These are phyloP conservation scores for Ia io DNA, from an alignment of 2,113 vertebrate genomes.

Conservation along the genomic window DNA sequence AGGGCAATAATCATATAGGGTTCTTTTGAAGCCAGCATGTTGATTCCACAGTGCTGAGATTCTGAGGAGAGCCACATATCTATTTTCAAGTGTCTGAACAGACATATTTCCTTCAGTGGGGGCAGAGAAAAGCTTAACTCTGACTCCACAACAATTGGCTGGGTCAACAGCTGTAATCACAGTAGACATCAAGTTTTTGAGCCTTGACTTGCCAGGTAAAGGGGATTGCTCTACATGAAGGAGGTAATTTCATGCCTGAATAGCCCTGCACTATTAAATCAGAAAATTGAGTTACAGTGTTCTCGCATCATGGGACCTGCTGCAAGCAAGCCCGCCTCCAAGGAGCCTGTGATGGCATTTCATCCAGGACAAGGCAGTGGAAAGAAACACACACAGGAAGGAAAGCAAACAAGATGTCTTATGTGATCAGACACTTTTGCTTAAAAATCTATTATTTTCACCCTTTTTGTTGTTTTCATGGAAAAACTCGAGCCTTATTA, in stretches of 20 bases:
- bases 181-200: constrained; percentile 51
- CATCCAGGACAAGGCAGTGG: background rate
- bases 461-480: background rate
- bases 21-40: background rate
- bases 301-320: background rate
- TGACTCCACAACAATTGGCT: constrained; percentile 45
- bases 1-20: background rate
- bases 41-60: background rate
- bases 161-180: constrained; percentile 61
- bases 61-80: background rate
- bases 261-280: constrained; percentile 66
- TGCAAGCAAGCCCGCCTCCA: constrained; percentile 28
- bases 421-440: background rate
- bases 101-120: background rate
- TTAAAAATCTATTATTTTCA: constrained; percentile 1
- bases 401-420: background rate
- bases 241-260: constrained; percentile 78
- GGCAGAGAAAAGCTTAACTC: constrained; percentile 35
- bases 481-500: background rate
- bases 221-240: constrained; percentile 68
- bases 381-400: background rate
- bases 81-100: background rate
- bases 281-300: constrained; percentile 60
- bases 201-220: constrained; percentile 65
- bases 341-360: background rate